A percentile compares a stretch with the other conserved stretches of the same genome.
phyloP scores from a whole-genome alignment of 2,888 invertebrate genomes.

The Hesperia comma region DNA sequence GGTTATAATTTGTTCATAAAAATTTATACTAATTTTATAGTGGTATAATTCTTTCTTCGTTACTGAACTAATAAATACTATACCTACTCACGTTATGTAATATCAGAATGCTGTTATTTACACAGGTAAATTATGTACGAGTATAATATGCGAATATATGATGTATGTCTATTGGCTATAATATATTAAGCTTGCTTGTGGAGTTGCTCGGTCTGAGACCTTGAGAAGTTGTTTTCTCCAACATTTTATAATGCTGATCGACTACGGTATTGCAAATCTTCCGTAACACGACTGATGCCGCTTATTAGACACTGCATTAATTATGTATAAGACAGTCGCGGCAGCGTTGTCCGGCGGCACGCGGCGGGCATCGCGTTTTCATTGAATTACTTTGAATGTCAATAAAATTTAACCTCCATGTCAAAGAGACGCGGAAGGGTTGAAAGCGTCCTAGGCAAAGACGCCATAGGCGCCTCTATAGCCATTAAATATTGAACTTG shows the following conservation, averaged over 20 bases:
- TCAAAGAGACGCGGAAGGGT: no score
- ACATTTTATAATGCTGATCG: slow-evolving; percentile 47
- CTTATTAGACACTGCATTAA: slow-evolving; percentile 39
- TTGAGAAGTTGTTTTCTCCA: slow-evolving; percentile 55
- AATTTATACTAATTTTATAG: no score
- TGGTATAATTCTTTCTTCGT: no score
- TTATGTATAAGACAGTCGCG: slow-evolving; percentile 29
- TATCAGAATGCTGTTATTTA: neutral
- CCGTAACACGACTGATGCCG: slow-evolving; percentile 40
- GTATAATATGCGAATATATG: neutral
- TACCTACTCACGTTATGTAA: neutral
- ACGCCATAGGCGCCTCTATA: no score
- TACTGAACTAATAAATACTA: no score
- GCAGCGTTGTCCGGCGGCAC: no score
- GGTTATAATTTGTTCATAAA: no score
- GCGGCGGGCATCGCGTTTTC: neutral
- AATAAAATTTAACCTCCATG: neutral
- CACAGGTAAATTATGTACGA: neutral
- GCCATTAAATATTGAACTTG: no score
- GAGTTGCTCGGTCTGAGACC: slow-evolving; percentile 41
- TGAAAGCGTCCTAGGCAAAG: no score
- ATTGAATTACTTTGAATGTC: slow-evolving; percentile 13
- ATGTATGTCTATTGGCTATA: neutral
- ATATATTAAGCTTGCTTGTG: no score
- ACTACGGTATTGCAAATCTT: slow-evolving; percentile 52